Evolutionary conservation across 2,797 vertebrate genomes (phyloP).

Genomic region (Macrochelys suwanniensis): DNA sequence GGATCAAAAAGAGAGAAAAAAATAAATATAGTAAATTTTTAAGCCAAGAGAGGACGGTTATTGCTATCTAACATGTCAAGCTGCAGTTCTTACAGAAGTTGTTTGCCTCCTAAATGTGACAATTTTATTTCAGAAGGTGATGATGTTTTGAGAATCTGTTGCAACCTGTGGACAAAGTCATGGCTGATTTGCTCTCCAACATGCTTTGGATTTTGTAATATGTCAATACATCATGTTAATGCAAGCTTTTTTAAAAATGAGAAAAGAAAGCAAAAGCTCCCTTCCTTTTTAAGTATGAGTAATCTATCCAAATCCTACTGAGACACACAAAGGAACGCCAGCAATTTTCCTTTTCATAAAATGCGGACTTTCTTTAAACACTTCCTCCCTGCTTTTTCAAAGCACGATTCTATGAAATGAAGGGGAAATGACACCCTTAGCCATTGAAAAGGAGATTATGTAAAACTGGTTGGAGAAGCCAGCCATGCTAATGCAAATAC

Average conservation of each 20-base stretch:
- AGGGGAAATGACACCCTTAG: slow-evolving; percentile 84
- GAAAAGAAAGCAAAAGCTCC: slow-evolving; percentile 80
- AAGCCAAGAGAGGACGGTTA: slow-evolving; percentile 6
- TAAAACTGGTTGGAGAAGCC: slow-evolving; percentile 82
- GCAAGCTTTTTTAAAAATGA: slow-evolving; percentile 68
- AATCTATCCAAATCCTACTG: slow-evolving; percentile 85
- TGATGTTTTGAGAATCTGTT: slow-evolving; percentile 71
- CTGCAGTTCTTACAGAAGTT: slow-evolving; percentile 32
- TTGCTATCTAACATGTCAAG: not conserved
- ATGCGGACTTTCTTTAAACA: slow-evolving; percentile 82
- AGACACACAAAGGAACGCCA: slow-evolving; percentile 79
- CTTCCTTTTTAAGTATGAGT: slow-evolving; percentile 84
- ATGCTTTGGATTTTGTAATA: slow-evolving; percentile 80
- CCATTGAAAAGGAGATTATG: slow-evolving; percentile 85
- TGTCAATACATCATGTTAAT: slow-evolving; percentile 82
- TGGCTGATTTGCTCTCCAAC: slow-evolving; percentile 71
- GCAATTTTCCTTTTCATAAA: slow-evolving; percentile 86
- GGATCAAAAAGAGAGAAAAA: not conserved
- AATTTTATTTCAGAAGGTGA: slow-evolving; percentile 57
- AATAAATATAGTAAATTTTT: not conserved
- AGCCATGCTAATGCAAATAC: slow-evolving; percentile 81
- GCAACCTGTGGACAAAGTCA: slow-evolving; percentile 76
- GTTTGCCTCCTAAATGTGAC: slow-evolving; percentile 35
- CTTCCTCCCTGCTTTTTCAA: slow-evolving; percentile 84
- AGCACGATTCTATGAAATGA: slow-evolving; percentile 82